phyloP scores from a whole-genome alignment of 2,888 invertebrate genomes.

The Mycalesis mineus region DNA sequence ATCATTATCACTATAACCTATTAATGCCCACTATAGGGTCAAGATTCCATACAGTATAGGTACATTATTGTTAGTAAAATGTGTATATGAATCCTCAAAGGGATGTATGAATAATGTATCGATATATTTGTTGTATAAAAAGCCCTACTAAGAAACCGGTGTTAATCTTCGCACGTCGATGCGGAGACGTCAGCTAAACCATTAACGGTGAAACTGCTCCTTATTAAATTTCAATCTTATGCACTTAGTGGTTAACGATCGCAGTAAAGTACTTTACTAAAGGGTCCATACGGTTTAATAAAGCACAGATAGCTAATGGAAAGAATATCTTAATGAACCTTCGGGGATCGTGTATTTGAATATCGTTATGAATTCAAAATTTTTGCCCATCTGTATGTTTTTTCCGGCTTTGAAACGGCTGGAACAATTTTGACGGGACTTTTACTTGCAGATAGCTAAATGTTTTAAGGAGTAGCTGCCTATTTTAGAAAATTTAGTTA shows the following conservation, averaged over 20 bases:
- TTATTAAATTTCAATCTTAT: conserved; percentile 57
- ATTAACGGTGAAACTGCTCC: conserved; percentile 63
- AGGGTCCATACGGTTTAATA: conserved; percentile 34
- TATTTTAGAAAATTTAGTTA: no score
- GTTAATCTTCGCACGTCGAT: conserved; percentile 48
- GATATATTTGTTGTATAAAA: conserved; percentile 13
- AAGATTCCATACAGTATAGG: no score
- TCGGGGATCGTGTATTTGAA: background rate
- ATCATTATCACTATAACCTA: no score
- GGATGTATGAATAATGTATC: conserved; percentile 10
- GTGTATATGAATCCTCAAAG: background rate
- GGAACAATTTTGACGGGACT: no score
- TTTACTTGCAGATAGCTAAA: no score
- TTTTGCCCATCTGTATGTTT: no score
- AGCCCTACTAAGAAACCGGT: conserved; percentile 40
- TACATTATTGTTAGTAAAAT: no score
- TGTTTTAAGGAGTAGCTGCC: no score
- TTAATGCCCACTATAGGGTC: no score
- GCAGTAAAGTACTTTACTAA: conserved; percentile 40
- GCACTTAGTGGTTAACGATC: conserved; percentile 44
- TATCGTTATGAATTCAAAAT: background rate
- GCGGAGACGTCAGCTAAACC: conserved; percentile 57
- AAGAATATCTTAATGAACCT: conserved; percentile 1
- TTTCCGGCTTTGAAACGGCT: no score
- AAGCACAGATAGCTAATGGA: conserved; percentile 3